These are phyloP conservation scores for Phymanthus crucifer DNA, from an alignment of 92 coral and sea anemone genomes.

Conservation along the genomic window DNA sequence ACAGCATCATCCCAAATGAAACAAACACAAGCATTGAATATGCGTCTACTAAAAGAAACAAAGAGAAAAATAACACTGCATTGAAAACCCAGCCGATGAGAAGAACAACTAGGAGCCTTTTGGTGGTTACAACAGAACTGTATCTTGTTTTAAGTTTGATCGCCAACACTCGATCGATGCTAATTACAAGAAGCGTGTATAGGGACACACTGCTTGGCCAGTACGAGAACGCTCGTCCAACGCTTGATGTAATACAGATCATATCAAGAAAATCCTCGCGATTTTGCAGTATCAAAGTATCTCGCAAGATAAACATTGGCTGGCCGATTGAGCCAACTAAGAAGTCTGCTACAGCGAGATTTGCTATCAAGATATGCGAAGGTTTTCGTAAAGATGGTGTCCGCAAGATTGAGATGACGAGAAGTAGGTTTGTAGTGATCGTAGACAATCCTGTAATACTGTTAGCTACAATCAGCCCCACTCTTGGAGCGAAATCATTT, in stretches of 20 bases:
- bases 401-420: slow-evolving; percentile 1
- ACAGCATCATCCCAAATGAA: background rate
- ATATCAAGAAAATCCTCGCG: background rate
- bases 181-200: background rate
- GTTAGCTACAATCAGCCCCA: background rate
- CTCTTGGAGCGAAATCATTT: background rate
- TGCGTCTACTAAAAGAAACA: background rate
- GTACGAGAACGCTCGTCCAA: background rate
- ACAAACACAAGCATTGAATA: background rate
- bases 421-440: background rate
- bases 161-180: slow-evolving; percentile 18
- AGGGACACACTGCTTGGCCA: background rate
- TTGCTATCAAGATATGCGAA: slow-evolving; percentile 10
- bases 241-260: background rate
- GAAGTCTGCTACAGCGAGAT: slow-evolving; percentile 17
- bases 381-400: slow-evolving; percentile 12
- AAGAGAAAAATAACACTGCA: background rate
- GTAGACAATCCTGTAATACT: background rate
- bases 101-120: background rate
- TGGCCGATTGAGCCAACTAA: background rate
- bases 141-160: slow-evolving; percentile 7
- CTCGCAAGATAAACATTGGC: background rate
- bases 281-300: background rate
- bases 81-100: background rate
- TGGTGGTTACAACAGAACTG: background rate